phyloP scores from a whole-genome alignment of 2,888 invertebrate species.

The Oasisia sp. region DNA sequence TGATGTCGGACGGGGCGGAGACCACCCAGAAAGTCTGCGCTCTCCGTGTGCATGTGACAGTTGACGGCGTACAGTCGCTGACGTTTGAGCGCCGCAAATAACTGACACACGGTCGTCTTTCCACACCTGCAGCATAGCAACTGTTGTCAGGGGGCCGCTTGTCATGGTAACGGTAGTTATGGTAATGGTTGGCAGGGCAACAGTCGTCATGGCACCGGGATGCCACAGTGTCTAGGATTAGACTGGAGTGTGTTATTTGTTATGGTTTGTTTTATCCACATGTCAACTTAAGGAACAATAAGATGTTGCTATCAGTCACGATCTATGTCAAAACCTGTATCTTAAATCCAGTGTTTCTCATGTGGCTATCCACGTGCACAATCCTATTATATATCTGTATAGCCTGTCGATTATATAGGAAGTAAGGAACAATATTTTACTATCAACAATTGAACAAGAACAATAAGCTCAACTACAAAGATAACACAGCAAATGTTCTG shows the following conservation, averaged over 20 bases:
- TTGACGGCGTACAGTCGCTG: slow-evolving; percentile 84
- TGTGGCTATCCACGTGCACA: too few relatives aligned
- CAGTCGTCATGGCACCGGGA: not conserved
- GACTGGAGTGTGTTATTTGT: too few relatives aligned
- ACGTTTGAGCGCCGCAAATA: slow-evolving; percentile 74
- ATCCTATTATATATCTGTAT: too few relatives aligned
- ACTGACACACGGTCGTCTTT: slow-evolving; percentile 94
- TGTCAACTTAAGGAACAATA: too few relatives aligned
- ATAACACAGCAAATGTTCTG: not conserved
- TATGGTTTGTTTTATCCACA: too few relatives aligned
- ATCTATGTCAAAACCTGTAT: too few relatives aligned
- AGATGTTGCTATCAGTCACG: too few relatives aligned
- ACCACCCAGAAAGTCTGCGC: slow-evolving; percentile 96
- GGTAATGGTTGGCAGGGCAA: not conserved
- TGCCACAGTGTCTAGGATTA: not conserved
- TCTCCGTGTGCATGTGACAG: slow-evolving; percentile 99
- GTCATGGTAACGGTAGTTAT: not conserved
- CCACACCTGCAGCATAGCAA: slow-evolving; percentile 76
- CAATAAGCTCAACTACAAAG: not conserved
- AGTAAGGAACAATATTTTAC: too few relatives aligned
- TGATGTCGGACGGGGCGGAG: slow-evolving; percentile 85
- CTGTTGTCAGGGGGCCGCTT: not conserved
- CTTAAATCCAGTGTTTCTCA: too few relatives aligned
- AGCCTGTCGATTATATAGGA: too few relatives aligned
- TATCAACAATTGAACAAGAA: too few relatives aligned